Conservation (phyloP, 2,888 invertebrate genomes). For the Melikaiella ostensackeni region DNA sequence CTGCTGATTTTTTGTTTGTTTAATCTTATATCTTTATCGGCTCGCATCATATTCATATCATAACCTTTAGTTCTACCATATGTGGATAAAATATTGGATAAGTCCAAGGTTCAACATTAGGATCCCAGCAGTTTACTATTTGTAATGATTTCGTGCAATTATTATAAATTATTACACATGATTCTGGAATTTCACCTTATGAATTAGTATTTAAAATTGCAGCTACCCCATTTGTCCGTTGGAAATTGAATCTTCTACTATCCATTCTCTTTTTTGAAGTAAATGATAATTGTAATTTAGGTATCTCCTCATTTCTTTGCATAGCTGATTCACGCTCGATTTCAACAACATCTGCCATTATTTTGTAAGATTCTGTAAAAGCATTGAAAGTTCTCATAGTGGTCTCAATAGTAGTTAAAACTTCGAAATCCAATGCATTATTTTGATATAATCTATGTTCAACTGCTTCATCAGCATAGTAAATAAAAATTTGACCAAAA, state of each 20-base stretch:
- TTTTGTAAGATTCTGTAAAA: conserved; percentile 51
- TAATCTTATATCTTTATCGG: too few relatives aligned
- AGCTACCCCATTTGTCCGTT: conserved; percentile 50
- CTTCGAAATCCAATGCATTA: conserved; percentile 42
- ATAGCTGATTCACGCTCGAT: conserved; percentile 27
- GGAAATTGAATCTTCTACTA: conserved; percentile 47
- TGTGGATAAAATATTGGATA: conserved; percentile 45
- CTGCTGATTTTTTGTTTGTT: too few relatives aligned
- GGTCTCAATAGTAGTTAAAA: conserved; percentile 46
- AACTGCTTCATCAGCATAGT: conserved; percentile 47
- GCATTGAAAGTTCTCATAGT: conserved; percentile 48
- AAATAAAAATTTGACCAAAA: conserved; percentile 50
- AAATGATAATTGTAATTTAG: conserved; percentile 49
- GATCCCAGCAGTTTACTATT: conserved; percentile 48
- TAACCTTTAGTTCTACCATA: conserved; percentile 28
- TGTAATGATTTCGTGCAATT: conserved; percentile 46
- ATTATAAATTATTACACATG: conserved; percentile 51
- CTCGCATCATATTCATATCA: too few relatives aligned
- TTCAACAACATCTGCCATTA: conserved; percentile 52
- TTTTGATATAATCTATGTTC: conserved; percentile 41
- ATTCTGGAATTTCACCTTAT: conserved; percentile 55
- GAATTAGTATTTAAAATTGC: conserved; percentile 52
- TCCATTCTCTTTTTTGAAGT: conserved; percentile 52
- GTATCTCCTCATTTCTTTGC: background rate
- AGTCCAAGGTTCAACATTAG: conserved; percentile 51